These are phyloP conservation scores for Stegophylla sp. DNA, from an alignment of 2,888 invertebrate genomes.

Conservation along the genomic window DNA sequence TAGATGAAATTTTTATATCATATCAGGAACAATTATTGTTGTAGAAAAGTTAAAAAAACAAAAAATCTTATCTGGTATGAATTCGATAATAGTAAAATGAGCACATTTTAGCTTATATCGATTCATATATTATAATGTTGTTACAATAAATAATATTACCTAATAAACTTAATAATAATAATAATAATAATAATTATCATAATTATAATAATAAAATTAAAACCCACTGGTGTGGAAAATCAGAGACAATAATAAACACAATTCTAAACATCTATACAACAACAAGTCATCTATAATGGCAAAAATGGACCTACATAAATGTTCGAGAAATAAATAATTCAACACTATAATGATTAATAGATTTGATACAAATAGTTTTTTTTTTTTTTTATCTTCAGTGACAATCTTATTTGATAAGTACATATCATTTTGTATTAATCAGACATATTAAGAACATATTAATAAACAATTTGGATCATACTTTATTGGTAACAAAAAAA, in stretches of 20 bases:
- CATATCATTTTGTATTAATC: slow-evolving; percentile 25
- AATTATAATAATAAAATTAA: slow-evolving; percentile 49
- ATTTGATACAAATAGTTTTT: slow-evolving; percentile 42
- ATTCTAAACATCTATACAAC: slow-evolving; percentile 57
- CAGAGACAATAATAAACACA: slow-evolving; percentile 50
- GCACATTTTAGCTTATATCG: slow-evolving; percentile 24
- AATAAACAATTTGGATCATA: slow-evolving; percentile 26
- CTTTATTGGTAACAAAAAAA: slow-evolving; percentile 54
- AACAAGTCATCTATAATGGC: slow-evolving; percentile 57
- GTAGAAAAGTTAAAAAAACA: not conserved
- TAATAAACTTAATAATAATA: slow-evolving; percentile 45
- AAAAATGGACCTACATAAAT: slow-evolving; percentile 47
- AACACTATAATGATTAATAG: slow-evolving; percentile 37
- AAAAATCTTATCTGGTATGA: slow-evolving; percentile 1
- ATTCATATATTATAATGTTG: slow-evolving; percentile 51
- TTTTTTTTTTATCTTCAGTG: slow-evolving; percentile 19
- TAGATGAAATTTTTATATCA: too few species aligned
- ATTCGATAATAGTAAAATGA: slow-evolving; percentile 27
- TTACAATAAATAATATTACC: slow-evolving; percentile 57
- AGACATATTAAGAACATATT: slow-evolving; percentile 19
- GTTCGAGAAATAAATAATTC: slow-evolving; percentile 44
- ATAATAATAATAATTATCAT: slow-evolving; percentile 42
- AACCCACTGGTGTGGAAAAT: slow-evolving; percentile 30
- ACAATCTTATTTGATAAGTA: slow-evolving; percentile 37
- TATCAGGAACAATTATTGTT: too few species aligned